Conservation (phyloP, 2,797 vertebrate species). For the Todus mexicanus region DNA sequence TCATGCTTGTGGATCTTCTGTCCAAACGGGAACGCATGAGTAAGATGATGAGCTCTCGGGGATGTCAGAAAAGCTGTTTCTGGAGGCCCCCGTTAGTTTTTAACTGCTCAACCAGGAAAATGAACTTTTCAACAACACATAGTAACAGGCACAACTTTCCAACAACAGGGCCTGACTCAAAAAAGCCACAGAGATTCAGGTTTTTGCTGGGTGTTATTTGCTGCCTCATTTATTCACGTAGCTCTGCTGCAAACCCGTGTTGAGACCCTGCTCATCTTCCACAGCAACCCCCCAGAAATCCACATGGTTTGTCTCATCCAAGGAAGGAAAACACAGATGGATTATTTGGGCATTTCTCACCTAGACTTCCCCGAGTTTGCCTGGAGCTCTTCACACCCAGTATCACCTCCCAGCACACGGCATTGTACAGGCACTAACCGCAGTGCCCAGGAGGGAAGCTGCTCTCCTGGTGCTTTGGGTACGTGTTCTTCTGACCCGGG, state of each 20-base stretch:
- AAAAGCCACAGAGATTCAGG: too few relatives aligned
- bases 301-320: not conserved
- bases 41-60: not conserved
- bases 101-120: not conserved
- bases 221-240: not conserved
- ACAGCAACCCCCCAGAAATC: not conserved
- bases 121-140: not conserved
- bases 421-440: rapidly evolving
- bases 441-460: not conserved
- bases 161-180: not conserved
- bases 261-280: not conserved
- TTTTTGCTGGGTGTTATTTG: not conserved
- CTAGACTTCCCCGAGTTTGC: not conserved
- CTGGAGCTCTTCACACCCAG: not conserved
- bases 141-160: not conserved
- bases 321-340: not conserved
- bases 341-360: not conserved
- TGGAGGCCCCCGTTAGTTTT: not conserved
- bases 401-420: rapidly evolving
- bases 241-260: not conserved
- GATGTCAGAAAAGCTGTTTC: not conserved
- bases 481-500: not conserved
- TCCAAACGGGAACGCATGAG: not conserved
- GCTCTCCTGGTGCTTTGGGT: not conserved
- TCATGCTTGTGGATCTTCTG: not conserved